Evolutionary conservation across 2,113 vertebrate species (phyloP).

Genomic region (Maccullochella peelii): DNA sequence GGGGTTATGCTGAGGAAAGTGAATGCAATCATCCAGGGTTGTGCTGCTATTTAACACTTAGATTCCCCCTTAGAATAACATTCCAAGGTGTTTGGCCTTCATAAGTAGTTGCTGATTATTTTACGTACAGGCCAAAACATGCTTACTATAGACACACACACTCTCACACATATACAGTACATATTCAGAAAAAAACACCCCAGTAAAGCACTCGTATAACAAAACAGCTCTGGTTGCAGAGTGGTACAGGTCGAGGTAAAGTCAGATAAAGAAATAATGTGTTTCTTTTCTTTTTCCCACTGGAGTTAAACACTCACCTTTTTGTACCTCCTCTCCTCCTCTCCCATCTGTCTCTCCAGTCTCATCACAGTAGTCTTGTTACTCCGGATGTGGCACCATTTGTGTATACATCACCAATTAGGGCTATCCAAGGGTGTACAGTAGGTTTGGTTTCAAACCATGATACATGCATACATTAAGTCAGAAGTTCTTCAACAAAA

Average conservation of each 20-base stretch:
- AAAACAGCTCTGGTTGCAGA: background rate
- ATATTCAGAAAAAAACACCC: background rate
- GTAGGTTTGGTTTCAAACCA: background rate
- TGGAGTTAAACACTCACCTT: background rate
- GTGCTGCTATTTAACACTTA: constrained; percentile 52
- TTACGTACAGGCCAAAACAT: constrained; percentile 3
- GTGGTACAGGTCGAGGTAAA: background rate
- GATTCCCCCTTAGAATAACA: constrained; percentile 36
- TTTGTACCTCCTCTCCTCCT: background rate
- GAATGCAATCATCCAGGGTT: constrained; percentile 46
- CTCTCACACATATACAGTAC: background rate
- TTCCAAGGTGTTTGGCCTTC: constrained; percentile 46
- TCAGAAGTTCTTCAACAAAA: background rate
- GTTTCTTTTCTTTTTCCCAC: background rate
- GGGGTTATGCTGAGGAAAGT: constrained; percentile 21
- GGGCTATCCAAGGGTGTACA: too few relatives aligned
- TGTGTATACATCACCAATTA: background rate
- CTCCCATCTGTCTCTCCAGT: background rate
- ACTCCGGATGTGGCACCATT: background rate
- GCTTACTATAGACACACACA: background rate
- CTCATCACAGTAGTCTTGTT: background rate
- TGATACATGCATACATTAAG: background rate
- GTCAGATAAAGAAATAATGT: background rate
- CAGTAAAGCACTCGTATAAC: background rate
- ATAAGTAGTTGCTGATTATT: constrained; percentile 37